Conservation (phyloP, 2,113 vertebrate species). For the Sturnira hondurensis region DNA sequence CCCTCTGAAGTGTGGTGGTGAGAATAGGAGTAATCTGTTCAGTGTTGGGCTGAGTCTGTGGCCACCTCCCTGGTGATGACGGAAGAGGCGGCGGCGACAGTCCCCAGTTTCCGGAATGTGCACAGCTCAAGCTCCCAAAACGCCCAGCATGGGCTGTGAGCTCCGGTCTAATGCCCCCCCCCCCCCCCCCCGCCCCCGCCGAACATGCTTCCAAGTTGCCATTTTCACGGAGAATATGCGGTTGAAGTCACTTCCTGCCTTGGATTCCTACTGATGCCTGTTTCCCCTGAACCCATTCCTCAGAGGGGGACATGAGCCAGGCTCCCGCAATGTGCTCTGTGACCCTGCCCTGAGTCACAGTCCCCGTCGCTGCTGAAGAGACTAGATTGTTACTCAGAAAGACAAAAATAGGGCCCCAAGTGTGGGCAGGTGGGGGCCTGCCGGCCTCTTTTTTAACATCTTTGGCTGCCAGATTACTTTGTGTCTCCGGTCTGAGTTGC, state of each 20-base stretch:
- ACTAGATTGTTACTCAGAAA: neutral
- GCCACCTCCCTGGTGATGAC: neutral
- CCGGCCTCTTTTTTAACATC: neutral
- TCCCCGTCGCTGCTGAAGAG: neutral
- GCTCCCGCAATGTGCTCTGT: neutral
- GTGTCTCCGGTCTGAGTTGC: neutral
- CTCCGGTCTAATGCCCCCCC: accelerated
- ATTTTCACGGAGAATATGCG: neutral
- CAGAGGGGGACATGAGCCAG: neutral
- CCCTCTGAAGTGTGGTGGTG: neutral
- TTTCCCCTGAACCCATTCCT: neutral
- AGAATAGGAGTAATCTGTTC: neutral
- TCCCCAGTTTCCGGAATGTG: neutral
- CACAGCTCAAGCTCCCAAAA: neutral
- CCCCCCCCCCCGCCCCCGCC: too few species aligned
- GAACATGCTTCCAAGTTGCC: neutral
- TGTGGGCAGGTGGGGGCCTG: neutral
- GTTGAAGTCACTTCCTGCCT: neutral
- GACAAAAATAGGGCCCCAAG: neutral
- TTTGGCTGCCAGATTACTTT: neutral
- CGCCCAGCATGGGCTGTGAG: neutral
- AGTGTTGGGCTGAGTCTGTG: neutral
- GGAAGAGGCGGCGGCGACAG: accelerated
- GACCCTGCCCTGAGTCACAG: neutral
- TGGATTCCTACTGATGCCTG: neutral